Evolutionary conservation across 1,140 invertebrate genomes (phyloP), one percentile per base, ranked within the genome.

Genomic region (Nasonia giraulti): DNA sequence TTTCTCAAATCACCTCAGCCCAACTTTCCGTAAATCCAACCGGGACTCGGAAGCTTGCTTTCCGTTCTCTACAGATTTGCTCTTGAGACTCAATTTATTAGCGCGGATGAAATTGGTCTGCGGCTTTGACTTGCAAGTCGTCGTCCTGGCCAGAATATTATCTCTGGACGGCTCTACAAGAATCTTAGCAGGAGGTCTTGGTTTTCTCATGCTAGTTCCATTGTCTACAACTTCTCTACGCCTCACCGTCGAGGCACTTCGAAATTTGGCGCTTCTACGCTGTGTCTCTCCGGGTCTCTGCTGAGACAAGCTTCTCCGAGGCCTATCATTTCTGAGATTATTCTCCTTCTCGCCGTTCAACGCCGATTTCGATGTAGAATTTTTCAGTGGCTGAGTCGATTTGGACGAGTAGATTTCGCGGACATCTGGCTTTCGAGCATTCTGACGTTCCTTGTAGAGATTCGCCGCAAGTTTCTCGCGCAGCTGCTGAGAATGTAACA

Each of bases 401-500:
- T 12, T 68, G 8, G 75, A 12, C 23, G 44, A 2, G 37, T 86
- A 86, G 11, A 86, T 86, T 31, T 86, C 75, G 0, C 33, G 80
- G 6, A 74, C 0, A 31, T 40, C 17, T 1, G 85, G 80, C 20
- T 68, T 76, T 2, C 80, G 74, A 4, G 80, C 50, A 11, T 78
- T 69, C 4, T 80, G 80, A 8, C 85, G 80, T 37, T 86, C 85
- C 2, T 71, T 71, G 23, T 68, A 55, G 31, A 86, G 50, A 27
- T 86, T 86, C 12, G 27, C 37, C 3, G 85, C 75, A 5, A 86
- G 47, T 27, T 83, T 86, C 20, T 86, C 80, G 0, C 85, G 85
- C 71, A 92, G 87, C 76, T 91, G 87, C 69, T 91, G 90, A 33
- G 91, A 88, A 23, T 90, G 87, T 7, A 85, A 17, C 12, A 93